Conservation (phyloP, 2,888 invertebrate genomes). For the Candidula unifasciata region DNA sequence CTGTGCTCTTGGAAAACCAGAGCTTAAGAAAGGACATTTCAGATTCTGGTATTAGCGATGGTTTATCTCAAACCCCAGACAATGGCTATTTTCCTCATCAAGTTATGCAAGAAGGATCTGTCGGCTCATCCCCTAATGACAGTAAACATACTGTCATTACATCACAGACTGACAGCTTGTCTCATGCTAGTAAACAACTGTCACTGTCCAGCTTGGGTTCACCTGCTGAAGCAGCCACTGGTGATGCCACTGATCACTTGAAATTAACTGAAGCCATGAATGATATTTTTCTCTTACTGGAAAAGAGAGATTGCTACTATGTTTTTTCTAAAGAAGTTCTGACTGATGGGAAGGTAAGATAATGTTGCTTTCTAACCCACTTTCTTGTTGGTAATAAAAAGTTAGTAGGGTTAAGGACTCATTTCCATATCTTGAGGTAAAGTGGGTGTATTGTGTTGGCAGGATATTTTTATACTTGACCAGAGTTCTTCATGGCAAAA, state of each 20-base stretch:
- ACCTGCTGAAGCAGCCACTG: not conserved
- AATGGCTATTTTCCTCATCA: not conserved
- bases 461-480: no score
- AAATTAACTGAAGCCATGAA: not conserved
- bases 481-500: no score
- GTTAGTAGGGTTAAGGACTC: no score
- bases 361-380: not conserved
- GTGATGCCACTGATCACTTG: not conserved
- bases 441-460: no score
- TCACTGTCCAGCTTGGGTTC: not conserved
- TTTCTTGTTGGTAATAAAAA: not conserved
- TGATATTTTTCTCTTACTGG: not conserved
- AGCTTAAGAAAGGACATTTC: not conserved
- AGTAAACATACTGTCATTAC: no score
- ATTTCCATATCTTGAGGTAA: no score
- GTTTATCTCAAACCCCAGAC: not conserved
- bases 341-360: constrained; percentile 71
- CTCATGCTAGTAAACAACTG: not conserved
- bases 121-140: no score
- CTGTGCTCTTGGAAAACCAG: not conserved
- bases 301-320: constrained; percentile 53
- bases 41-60: not conserved
- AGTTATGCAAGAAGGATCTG: not conserved
- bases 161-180: no score
- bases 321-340: constrained; percentile 69